Conservation (phyloP, 2,797 vertebrate genomes). For the Enteromius thamalakanensis region DNA sequence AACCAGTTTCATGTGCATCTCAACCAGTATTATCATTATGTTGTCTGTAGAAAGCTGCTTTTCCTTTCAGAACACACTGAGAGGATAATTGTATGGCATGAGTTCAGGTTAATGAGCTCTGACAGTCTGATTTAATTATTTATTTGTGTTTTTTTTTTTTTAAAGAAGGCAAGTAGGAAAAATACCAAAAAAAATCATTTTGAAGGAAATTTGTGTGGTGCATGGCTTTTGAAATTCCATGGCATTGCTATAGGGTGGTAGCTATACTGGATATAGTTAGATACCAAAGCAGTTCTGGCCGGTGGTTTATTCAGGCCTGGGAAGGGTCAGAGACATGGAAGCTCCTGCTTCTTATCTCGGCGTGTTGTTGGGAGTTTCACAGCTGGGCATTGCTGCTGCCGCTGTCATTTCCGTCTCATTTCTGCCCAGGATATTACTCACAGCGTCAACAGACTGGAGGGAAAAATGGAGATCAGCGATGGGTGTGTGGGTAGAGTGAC, state of each 20-base stretch:
- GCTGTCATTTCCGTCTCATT: slow-evolving; percentile 56
- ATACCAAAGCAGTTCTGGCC: background rate
- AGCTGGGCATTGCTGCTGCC: slow-evolving; percentile 41
- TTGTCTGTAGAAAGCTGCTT: slow-evolving; percentile 7
- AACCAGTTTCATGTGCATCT: slow-evolving; percentile 12
- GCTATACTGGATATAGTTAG: background rate
- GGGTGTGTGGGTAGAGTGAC: slow-evolving; percentile 26
- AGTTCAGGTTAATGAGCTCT: slow-evolving; percentile 19
- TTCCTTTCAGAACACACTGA: slow-evolving; percentile 20
- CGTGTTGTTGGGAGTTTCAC: slow-evolving; percentile 50
- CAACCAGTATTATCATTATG: slow-evolving; percentile 17
- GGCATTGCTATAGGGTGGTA: background rate
- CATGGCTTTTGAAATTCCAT: background rate
- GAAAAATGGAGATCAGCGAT: slow-evolving; percentile 31
- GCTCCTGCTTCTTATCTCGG: slow-evolving; percentile 54
- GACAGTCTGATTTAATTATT: background rate
- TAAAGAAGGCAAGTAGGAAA: background rate
- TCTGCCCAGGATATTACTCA: slow-evolving; percentile 66
- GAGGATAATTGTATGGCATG: slow-evolving; percentile 22
- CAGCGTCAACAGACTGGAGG: slow-evolving; percentile 55
- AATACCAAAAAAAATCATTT: background rate
- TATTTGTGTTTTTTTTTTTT: background rate
- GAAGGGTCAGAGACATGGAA: slow-evolving; percentile 47
- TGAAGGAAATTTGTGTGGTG: background rate
- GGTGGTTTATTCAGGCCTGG: slow-evolving; percentile 43